Base-by-base conservation (phyloP, 2,888 invertebrate genomes). In the Mythimna albipuncta region DNA sequence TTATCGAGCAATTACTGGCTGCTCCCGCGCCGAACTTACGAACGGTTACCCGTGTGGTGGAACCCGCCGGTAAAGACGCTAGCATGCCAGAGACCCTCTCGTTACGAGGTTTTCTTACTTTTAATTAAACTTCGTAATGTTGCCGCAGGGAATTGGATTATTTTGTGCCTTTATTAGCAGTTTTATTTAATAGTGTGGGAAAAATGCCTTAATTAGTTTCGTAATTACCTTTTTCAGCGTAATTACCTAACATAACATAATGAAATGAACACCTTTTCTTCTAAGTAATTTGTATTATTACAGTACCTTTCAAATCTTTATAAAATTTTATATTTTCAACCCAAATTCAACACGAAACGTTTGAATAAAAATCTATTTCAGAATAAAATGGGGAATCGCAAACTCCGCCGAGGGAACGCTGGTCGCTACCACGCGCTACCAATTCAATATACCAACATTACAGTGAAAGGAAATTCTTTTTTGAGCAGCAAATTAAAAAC, bases 1-100 rank as follows among this genome's bases (percentile, higher is more conserved):
- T 79, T 79, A 67, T 67, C 69, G 79, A 75, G 69, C 65, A 78
- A 81, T 81, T 75, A 74, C 69, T 55, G 64, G n/a, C n/a, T 69
- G 69, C 79, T 64, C 80, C 61, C 63, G 65, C 68, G 62, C 63
- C 52, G 58, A n/a, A 55, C 61, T 66, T 74, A 75, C 62, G 41
- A n/a, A 54, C 21, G 41, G 61, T 41, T 61, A 61, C 19, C 21
- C 21, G 59, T 61, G 58, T 32, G 47, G 47, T 74, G 47, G 32
- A 32, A n/a, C 54, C 54, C 47, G n/a, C 38, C 67, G 47, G 50
- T 62, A 65, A 72, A 70, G 61, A 19, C 61, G 16, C 6, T 47
- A 47, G 47, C 47, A 47, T 19, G 54, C 52, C 50, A 59, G 47
- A 58, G 38, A 19, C 21, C 64, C 65, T 65, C 72, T 81, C 81